Conservation (phyloP, 2,113 vertebrate species). For the Onychostruthus taczanowskii region DNA sequence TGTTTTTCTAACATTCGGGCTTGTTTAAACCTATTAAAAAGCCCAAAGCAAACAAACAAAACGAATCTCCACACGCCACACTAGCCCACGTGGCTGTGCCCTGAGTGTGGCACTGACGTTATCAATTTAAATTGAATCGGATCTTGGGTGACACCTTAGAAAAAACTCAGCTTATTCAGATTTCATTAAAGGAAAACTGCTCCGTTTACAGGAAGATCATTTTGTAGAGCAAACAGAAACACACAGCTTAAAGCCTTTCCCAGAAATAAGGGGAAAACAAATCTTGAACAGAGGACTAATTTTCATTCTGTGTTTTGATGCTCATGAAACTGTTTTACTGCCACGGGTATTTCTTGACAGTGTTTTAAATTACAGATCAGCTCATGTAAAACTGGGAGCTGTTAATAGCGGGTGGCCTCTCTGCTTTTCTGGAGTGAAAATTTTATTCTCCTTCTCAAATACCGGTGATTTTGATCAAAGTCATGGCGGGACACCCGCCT, state of each 20-base stretch:
- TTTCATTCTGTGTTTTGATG: not conserved
- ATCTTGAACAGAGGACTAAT: not conserved
- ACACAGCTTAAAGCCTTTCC: not conserved
- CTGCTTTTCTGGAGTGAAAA: not conserved
- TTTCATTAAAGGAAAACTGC: not conserved
- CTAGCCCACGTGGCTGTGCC: not conserved
- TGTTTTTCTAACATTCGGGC: not conserved
- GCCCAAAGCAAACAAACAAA: not conserved
- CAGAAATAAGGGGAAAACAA: not conserved
- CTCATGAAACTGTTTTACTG: not conserved
- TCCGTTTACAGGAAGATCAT: not conserved
- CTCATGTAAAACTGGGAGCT: not conserved
- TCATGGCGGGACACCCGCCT: conserved; percentile 7
- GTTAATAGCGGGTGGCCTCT: not conserved
- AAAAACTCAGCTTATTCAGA: not conserved
- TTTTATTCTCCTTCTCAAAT: not conserved
- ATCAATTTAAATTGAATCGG: not conserved
- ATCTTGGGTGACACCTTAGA: not conserved
- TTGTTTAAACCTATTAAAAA: not conserved
- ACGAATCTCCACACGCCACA: not conserved
- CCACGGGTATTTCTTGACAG: not conserved
- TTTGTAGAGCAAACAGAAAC: not conserved
- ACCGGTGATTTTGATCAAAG: conserved; percentile 53
- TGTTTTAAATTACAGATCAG: not conserved
- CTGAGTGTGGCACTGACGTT: not conserved